phyloP scores from a whole-genome alignment of 2,888 invertebrate genomes.

The Quadroppia sp. region DNA sequence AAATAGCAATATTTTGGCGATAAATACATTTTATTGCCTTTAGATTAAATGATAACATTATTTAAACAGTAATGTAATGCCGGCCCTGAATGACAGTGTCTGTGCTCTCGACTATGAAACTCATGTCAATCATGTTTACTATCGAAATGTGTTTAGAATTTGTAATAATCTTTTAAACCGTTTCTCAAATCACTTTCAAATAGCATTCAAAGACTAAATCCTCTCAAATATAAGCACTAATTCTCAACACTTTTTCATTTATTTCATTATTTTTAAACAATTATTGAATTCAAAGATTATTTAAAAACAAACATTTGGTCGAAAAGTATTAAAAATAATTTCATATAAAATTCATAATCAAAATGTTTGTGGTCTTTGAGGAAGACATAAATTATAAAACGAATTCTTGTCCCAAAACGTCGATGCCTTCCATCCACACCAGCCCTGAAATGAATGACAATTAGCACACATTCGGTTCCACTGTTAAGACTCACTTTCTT shows the following conservation, averaged over 20 bases:
- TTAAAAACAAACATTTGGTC: background rate
- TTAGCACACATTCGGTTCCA: background rate
- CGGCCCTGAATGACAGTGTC: background rate
- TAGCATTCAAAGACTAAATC: too few relatives aligned
- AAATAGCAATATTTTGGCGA: background rate
- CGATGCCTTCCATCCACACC: slow-evolving; percentile 94
- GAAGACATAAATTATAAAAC: slow-evolving; percentile 95
- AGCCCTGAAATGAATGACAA: slow-evolving; percentile 63
- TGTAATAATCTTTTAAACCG: background rate
- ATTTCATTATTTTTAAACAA: background rate
- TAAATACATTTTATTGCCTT: too few relatives aligned
- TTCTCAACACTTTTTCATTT: background rate
- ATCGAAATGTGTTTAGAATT: background rate
- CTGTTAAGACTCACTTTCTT: slow-evolving; percentile 52
- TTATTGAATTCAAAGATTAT: background rate
- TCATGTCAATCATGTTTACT: background rate
- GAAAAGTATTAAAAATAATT: background rate
- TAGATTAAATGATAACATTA: too few relatives aligned
- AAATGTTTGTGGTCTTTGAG: slow-evolving; percentile 60
- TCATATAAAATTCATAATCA: background rate
- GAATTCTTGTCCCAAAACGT: slow-evolving; percentile 93
- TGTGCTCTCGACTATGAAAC: background rate
- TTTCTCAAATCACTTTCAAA: background rate
- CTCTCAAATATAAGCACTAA: too few relatives aligned
- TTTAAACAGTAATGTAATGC: too few relatives aligned